Percentiles rank a stretch among this genome's conserved stretches.
These are phyloP conservation scores for Elmis aenea DNA, from an alignment of 2,888 invertebrate genomes.

Conservation along the genomic window DNA sequence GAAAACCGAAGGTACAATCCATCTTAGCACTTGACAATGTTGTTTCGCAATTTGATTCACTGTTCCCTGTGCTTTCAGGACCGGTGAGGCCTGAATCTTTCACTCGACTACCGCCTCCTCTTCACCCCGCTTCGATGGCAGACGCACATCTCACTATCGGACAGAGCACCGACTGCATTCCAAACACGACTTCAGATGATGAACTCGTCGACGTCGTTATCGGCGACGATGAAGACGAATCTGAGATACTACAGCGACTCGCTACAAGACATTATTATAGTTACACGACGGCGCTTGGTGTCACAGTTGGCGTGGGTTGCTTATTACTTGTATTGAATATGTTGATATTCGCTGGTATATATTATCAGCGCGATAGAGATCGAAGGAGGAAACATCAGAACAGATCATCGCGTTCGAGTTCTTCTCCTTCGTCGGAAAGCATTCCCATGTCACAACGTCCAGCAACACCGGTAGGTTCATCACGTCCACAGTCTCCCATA, in stretches of 20 bases:
- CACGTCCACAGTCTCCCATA: conserved; percentile 41
- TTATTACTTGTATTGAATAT: conserved; percentile 66
- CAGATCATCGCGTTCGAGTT: conserved; percentile 36
- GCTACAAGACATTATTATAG: conserved; percentile 58
- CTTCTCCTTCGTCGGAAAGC: conserved; percentile 41
- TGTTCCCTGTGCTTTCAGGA: conserved; percentile 37
- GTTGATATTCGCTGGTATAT: conserved; percentile 72
- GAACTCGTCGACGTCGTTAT: conserved; percentile 31
- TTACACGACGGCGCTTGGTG: conserved; percentile 71
- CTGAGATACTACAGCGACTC: conserved; percentile 50
- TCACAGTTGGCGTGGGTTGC: conserved; percentile 71
- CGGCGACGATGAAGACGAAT: conserved; percentile 47
- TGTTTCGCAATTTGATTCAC: conserved; percentile 16
- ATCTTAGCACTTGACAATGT: conserved; percentile 16
- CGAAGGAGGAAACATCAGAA: conserved; percentile 34
- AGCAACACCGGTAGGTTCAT: conserved; percentile 41
- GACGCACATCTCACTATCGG: conserved; percentile 35
- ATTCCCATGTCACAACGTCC: conserved; percentile 45
- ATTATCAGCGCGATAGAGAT: conserved; percentile 64
- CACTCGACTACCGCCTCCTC: conserved; percentile 46
- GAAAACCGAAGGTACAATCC: conserved; percentile 14
- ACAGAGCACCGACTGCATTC: conserved; percentile 39
- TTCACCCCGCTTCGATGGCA: conserved; percentile 43
- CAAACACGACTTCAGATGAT: conserved; percentile 32
- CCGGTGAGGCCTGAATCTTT: conserved; percentile 49